Evolutionary conservation across 1,140 invertebrate species (phyloP).

Genomic region (Branchinecta lynchi): DNA sequence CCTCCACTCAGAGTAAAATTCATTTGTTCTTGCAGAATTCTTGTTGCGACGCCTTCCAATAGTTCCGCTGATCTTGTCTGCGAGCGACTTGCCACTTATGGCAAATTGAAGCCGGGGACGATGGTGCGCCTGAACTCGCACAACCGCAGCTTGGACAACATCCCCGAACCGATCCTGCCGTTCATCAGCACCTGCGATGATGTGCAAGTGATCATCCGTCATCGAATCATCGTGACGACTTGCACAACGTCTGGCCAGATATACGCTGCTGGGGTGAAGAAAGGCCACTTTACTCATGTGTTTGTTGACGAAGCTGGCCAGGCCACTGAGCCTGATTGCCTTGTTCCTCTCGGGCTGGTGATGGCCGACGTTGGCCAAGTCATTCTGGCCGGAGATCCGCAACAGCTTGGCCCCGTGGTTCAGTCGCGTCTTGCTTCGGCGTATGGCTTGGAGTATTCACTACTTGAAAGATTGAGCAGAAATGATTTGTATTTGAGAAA

Average conservation of each 20-base stretch:
- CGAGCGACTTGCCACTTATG: constrained; percentile 44
- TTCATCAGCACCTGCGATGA: constrained; percentile 43
- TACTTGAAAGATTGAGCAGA: constrained; percentile 49
- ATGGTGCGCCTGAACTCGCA: constrained; percentile 51
- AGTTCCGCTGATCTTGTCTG: constrained; percentile 67
- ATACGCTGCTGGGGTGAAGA: constrained; percentile 45
- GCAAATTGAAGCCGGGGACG: constrained; percentile 40
- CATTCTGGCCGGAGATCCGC: constrained; percentile 74
- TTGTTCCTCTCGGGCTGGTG: constrained; percentile 48
- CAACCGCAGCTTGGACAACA: constrained; percentile 29
- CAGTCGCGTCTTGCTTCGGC: constrained; percentile 43
- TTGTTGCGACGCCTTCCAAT: constrained; percentile 74
- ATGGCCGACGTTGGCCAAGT: constrained; percentile 43
- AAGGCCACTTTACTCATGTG: constrained; percentile 67
- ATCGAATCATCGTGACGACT: constrained; percentile 67
- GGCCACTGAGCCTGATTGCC: constrained; percentile 68
- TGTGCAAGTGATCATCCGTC: constrained; percentile 40
- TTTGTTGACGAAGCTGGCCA: constrained; percentile 84
- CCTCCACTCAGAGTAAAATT: too few relatives aligned
- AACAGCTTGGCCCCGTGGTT: constrained; percentile 73
- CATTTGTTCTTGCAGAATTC: constrained; percentile 36
- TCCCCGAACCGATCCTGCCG: constrained; percentile 39
- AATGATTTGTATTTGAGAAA: constrained; percentile 48
- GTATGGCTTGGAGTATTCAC: constrained; percentile 51
- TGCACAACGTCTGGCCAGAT: constrained; percentile 53